A percentile compares a stretch with the other conserved stretches of the same genome.
Evolutionary conservation across 2,888 invertebrate genomes (phyloP).

Genomic region (Halictus ligatus): DNA sequence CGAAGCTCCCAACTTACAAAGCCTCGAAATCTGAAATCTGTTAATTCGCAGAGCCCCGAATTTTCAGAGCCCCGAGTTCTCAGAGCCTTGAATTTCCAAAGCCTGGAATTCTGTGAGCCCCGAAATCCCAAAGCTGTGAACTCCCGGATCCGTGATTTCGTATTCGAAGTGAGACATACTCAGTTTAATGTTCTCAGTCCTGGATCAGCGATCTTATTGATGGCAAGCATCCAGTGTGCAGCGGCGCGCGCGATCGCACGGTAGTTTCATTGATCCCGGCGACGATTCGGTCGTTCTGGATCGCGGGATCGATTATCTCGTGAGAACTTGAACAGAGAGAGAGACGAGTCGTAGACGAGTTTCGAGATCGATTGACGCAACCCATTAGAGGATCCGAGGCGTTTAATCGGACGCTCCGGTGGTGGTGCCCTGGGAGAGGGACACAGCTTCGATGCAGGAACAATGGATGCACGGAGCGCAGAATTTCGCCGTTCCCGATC

Average conservation of each 20-base stretch:
- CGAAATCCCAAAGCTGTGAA: no score
- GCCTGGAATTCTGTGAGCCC: no score
- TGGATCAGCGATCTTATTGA: not conserved
- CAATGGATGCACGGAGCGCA: constrained; percentile 14
- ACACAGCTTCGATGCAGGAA: not conserved
- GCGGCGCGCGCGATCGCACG: not conserved
- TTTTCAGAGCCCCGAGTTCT: no score
- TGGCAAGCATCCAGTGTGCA: not conserved
- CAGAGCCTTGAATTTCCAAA: no score
- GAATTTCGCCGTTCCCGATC: constrained; percentile 25
- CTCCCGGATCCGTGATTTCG: no score
- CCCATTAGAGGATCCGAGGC: constrained; percentile 17
- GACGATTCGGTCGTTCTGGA: not conserved
- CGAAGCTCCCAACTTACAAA: no score
- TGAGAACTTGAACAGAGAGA: not conserved
- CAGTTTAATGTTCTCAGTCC: not conserved
- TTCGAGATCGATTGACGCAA: not conserved
- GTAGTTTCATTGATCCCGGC: not conserved
- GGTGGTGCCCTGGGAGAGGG: not conserved
- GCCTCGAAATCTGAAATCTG: no score
- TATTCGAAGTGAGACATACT: no score
- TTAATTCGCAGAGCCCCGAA: no score
- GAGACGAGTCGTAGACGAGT: not conserved
- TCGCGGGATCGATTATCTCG: constrained; percentile 1
- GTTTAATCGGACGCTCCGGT: constrained; percentile 5